Percentiles rank a stretch among this genome's conserved stretches.
Conservation (phyloP, 1,140 invertebrate species). For the Stegodyphus dumicola region DNA sequence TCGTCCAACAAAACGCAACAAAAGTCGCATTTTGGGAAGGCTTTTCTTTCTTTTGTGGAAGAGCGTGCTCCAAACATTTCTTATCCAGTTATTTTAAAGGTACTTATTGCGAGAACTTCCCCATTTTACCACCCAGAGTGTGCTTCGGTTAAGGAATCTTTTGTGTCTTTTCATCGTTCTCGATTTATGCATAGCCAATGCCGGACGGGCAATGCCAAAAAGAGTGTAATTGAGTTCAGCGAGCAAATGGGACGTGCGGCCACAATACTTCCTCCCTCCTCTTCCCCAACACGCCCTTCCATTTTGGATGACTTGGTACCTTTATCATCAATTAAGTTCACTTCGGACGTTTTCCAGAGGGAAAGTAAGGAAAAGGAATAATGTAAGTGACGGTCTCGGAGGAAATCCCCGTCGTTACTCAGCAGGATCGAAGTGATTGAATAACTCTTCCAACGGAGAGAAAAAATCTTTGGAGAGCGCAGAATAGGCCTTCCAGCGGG, state of each 20-base stretch:
- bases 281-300: not conserved
- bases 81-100: slow-evolving; percentile 48
- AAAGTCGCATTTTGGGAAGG: slow-evolving; percentile 36
- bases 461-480: too few species aligned
- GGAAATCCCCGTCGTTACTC: too few species aligned
- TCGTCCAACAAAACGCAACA: slow-evolving; percentile 34
- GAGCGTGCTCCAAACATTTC: slow-evolving; percentile 11
- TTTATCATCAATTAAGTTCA: slow-evolving; percentile 46
- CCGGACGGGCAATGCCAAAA: not conserved
- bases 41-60: slow-evolving; percentile 1
- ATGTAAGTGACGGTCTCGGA: too few species aligned
- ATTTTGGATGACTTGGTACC: slow-evolving; percentile 48
- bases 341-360: too few species aligned
- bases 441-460: too few species aligned
- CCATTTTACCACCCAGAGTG: slow-evolving; percentile 36
- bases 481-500: too few species aligned
- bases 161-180: not conserved
- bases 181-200: slow-evolving; percentile 46
- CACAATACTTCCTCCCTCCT: not conserved
- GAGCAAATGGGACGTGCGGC: slow-evolving; percentile 40
- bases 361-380: too few species aligned
- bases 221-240: slow-evolving; percentile 30
- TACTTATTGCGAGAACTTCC: slow-evolving; percentile 15
- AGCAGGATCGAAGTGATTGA: too few species aligned
- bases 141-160: slow-evolving; percentile 9